Base-by-base conservation (phyloP, 2,888 invertebrate genomes). In the Beris morrisii region DNA sequence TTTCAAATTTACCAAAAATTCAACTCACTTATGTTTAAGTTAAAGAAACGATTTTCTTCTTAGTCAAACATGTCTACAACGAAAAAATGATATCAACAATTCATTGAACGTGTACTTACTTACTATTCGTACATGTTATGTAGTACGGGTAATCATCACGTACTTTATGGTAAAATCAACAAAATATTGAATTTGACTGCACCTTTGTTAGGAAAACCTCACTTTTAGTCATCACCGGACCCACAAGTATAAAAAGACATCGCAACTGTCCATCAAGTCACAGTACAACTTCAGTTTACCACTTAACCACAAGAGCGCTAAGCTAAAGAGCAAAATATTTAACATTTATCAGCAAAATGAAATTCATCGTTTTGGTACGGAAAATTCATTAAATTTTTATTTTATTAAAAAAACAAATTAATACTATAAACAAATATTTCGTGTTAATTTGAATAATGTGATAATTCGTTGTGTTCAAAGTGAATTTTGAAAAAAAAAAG, bases 311-410 rank as follows among this genome's bases (percentile, higher is more conserved):
- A 57, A 55, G 32, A 64, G 45, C n/a, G n/a, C 28, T 43, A 52
- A 64, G 64, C 63, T 58, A 31, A n/a, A 57, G 32, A 65, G 68
- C 54, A 56, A 52, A 63, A 15, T n/a, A 38, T 55, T 38, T 52
- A 50, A 44, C 52, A 22, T 52, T 11, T 12, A 52, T 11, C 38
- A 55, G 22, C 44, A 66, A 66, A 59, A 69, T 69, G 69, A 69
- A 66, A 64, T 69, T 69, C 69, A 46, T 69, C 58, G 55, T 57
- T 44, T 69, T 69, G 69, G 69, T 69, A 69, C 52, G 68, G 38
- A 63, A 22, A 15, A 15, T 15, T 4, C 22, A 22, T 22, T 48
- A 15, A 48, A 15, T 63, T 43, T 30, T 5, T 28, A 38, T n/a
- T 30, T 46, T 58, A 58, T 5, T 9, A 53, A 48, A 48, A 6